phyloP scores from a whole-genome alignment of 2,113 vertebrate species.

The Octodon degus region DNA sequence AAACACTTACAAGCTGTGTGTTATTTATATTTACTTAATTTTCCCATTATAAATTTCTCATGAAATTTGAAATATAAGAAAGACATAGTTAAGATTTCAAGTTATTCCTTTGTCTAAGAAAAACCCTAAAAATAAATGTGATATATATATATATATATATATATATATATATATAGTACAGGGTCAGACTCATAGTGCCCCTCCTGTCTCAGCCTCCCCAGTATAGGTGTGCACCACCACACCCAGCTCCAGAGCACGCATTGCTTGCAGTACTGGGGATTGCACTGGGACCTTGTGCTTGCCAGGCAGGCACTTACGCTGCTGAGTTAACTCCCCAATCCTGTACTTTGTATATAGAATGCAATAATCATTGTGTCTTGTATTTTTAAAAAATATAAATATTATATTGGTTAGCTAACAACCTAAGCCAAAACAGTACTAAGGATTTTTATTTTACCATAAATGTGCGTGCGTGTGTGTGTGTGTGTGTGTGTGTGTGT shows the following conservation, averaged over 20 bases:
- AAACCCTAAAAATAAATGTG: not conserved
- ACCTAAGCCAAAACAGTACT: not conserved
- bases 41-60: not conserved
- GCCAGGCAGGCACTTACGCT: too few species aligned
- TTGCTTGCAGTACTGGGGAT: too few species aligned
- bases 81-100: not conserved
- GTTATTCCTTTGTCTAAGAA: not conserved
- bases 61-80: not conserved
- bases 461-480: too few species aligned
- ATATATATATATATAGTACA: too few species aligned
- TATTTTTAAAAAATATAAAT: not conserved
- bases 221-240: too few species aligned
- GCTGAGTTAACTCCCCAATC: too few species aligned
- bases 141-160: too few species aligned
- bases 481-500: too few species aligned
- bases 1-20: not conserved
- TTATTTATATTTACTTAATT: not conserved
- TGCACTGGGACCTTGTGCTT: too few species aligned
- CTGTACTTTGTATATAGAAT: not conserved
- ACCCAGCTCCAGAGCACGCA: too few species aligned
- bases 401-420: not conserved
- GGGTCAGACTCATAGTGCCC: too few species aligned
- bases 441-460: not conserved
- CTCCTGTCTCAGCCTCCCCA: too few species aligned
- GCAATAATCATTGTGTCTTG: not conserved